phyloP scores from a whole-genome alignment of 2,888 invertebrate genomes.

The Epinotia demarniana region DNA sequence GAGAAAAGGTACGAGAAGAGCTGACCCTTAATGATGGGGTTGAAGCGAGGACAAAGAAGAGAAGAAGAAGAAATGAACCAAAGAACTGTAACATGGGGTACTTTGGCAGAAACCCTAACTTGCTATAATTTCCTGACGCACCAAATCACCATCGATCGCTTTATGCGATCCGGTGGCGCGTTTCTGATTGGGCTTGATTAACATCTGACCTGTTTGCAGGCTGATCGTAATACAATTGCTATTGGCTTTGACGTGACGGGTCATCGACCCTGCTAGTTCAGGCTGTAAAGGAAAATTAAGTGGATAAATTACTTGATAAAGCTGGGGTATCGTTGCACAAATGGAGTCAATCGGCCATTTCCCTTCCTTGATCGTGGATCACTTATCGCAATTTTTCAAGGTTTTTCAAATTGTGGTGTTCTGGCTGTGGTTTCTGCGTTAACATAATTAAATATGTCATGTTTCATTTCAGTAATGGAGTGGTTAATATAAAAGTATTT shows the following conservation, averaged over 20 bases:
- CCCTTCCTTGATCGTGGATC: too few species aligned
- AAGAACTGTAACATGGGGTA: too few species aligned
- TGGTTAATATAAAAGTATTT: neutral
- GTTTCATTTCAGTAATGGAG: neutral
- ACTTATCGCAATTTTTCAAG: too few species aligned
- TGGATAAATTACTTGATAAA: neutral
- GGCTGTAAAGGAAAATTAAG: conserved; percentile 12
- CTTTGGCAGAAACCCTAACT: neutral
- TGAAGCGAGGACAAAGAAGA: too few species aligned
- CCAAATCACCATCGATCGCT: neutral
- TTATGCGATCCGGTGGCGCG: conserved; percentile 74
- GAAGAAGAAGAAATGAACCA: too few species aligned
- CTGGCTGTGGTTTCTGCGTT: neutral
- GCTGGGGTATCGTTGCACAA: neutral
- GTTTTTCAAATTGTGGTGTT: too few species aligned
- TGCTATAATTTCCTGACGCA: neutral
- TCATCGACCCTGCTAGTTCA: conserved; percentile 18
- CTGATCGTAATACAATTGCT: conserved; percentile 59
- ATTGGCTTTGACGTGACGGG: conserved; percentile 30
- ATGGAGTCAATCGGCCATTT: too few species aligned
- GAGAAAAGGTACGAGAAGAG: too few species aligned
- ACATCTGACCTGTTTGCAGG: conserved; percentile 72
- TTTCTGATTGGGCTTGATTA: conserved; percentile 86
- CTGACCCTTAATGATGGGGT: too few species aligned
- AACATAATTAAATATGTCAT: neutral